Evolutionary conservation across 2,113 vertebrate genomes (phyloP).

Genomic region (Eolophus roseicapilla): DNA sequence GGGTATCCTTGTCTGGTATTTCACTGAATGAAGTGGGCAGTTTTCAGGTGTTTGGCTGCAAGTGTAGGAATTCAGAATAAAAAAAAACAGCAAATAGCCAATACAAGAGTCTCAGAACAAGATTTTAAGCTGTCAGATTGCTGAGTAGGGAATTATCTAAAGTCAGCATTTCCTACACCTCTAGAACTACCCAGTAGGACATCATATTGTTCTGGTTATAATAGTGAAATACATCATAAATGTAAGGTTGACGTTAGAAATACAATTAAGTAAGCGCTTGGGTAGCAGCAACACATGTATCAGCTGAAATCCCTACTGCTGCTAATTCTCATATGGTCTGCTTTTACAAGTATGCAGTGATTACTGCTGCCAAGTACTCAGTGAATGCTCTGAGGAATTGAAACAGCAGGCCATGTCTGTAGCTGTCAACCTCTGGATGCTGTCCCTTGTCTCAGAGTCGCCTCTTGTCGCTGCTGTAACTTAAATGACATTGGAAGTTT

Average conservation of each 20-base stretch:
- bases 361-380: background rate
- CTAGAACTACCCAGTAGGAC: background rate
- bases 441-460: background rate
- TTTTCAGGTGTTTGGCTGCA: background rate
- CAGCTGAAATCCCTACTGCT: background rate
- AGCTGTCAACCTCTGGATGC: background rate
- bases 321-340: background rate
- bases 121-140: background rate
- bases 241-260: background rate
- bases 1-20: background rate
- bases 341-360: background rate
- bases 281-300: background rate
- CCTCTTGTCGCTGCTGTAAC: background rate
- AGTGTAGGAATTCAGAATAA: background rate
- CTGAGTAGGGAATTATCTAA: background rate
- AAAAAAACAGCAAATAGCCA: background rate
- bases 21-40: background rate
- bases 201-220: background rate
- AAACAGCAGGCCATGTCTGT: background rate
- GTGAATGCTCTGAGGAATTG: background rate
- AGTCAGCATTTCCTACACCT: background rate
- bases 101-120: background rate
- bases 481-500: background rate
- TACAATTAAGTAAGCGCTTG: background rate
- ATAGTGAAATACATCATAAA: background rate